Conservation (phyloP, 1,140 invertebrate genomes). For the Tetragonula clypearis region DNA sequence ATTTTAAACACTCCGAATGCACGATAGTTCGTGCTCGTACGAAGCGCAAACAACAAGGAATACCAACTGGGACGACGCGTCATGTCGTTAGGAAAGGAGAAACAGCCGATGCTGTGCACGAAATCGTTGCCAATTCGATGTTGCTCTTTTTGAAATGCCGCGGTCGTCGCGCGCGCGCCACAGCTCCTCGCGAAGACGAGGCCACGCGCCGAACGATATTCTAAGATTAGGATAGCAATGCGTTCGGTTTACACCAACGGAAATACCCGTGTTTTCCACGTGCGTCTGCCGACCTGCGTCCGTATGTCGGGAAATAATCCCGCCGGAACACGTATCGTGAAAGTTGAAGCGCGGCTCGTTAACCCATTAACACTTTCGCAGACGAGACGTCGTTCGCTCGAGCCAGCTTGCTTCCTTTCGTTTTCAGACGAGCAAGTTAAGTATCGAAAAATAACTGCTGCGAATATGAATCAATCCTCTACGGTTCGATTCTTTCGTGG, state of each 20-base stretch:
- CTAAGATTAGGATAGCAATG: slow-evolving; percentile 39
- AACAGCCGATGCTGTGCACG: neutral
- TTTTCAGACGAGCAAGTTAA: too few relatives aligned
- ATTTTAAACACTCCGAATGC: too few relatives aligned
- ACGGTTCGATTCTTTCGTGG: too few relatives aligned
- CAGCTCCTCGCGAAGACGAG: neutral
- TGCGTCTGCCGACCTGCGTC: neutral
- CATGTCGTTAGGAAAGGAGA: too few relatives aligned
- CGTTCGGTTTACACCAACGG: neutral
- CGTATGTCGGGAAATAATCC: neutral
- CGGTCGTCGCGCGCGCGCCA: neutral
- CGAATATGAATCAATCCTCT: too few relatives aligned
- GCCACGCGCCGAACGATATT: slow-evolving; percentile 4
- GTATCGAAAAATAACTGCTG: too few relatives aligned
- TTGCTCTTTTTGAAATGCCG: slow-evolving; percentile 50
- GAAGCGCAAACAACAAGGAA: neutral
- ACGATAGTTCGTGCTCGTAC: too few relatives aligned
- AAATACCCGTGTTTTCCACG: slow-evolving; percentile 18
- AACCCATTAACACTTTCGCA: too few relatives aligned
- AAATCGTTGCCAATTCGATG: slow-evolving; percentile 1
- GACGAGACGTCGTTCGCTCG: too few relatives aligned
- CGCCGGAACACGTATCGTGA: neutral
- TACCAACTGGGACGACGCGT: too few relatives aligned
- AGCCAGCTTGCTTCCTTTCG: too few relatives aligned
- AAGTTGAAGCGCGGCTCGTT: neutral